Percentiles rank a stretch among this genome's conserved stretches.
These are phyloP conservation scores for Cotesia congregata DNA, from an alignment of 2,888 invertebrate genomes.

Conservation along the genomic window DNA sequence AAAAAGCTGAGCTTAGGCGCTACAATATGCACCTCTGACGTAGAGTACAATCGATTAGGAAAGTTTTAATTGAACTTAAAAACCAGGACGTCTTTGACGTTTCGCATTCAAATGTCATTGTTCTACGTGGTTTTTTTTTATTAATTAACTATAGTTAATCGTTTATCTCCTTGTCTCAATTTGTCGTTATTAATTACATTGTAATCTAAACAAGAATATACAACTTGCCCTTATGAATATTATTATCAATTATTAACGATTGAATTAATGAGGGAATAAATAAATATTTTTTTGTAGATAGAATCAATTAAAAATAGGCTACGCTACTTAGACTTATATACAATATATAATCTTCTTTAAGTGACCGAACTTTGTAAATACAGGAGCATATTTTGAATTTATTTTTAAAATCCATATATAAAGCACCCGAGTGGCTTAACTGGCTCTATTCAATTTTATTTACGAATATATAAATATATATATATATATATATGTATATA, in stretches of 20 bases:
- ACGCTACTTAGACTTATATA: background rate
- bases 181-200: background rate
- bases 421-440: conserved; percentile 33
- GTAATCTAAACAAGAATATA: background rate
- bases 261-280: background rate
- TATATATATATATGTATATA: conserved; percentile 6
- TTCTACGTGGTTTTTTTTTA: background rate
- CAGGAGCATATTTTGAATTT: conserved; percentile 43
- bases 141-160: background rate
- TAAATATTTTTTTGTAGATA: conserved; percentile 10
- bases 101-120: background rate
- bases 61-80: conserved; percentile 60
- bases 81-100: background rate
- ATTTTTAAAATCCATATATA: conserved; percentile 52
- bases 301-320: background rate
- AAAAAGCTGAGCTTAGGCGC: conserved; percentile 45
- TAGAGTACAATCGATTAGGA: conserved; percentile 67
- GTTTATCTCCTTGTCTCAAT: conserved; percentile 5
- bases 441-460: background rate
- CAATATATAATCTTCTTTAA: background rate
- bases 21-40: conserved; percentile 62
- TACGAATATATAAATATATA: background rate
- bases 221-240: background rate
- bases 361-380: conserved; percentile 9
- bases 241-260: background rate